These are phyloP conservation scores for Eurystomus gularis DNA, from an alignment of 2,113 vertebrate genomes.

Conservation along the genomic window DNA sequence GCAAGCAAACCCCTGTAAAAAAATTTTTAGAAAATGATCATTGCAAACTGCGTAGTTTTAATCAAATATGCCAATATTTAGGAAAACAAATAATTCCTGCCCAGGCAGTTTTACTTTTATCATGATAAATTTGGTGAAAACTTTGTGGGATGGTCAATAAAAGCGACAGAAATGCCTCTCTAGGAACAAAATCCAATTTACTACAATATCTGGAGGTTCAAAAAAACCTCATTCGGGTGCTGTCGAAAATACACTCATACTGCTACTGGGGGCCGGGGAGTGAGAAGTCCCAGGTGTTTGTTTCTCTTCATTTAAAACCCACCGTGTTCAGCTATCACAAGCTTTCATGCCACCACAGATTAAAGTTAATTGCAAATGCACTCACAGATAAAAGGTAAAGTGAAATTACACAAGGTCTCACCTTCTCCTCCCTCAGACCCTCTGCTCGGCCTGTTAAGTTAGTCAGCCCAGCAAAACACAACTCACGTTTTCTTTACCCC, in stretches of 20 bases:
- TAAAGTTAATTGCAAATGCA: not conserved
- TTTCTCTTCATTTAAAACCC: not conserved
- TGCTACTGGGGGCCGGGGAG: fast-evolving
- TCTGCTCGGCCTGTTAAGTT: not conserved
- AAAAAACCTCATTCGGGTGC: not conserved
- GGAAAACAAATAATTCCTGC: not conserved
- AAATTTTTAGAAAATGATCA: not conserved
- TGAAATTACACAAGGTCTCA: not conserved
- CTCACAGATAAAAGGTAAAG: not conserved
- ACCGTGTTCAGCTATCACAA: not conserved
- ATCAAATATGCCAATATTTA: not conserved
- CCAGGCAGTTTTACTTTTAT: not conserved
- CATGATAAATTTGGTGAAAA: not conserved
- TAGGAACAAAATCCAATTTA: not conserved
- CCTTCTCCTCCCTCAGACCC: not conserved
- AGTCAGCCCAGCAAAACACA: not conserved
- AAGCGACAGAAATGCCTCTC: not conserved
- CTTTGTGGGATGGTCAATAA: not conserved
- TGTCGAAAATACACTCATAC: not conserved
- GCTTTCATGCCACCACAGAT: fast-evolving
- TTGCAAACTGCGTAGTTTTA: not conserved
- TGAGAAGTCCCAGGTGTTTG: not conserved
- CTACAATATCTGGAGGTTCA: not conserved
- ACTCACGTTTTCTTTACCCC: not conserved
- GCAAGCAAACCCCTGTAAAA: not conserved